Base-by-base conservation (phyloP, 2,888 invertebrate genomes). In the Bhutanitis thaidina region DNA sequence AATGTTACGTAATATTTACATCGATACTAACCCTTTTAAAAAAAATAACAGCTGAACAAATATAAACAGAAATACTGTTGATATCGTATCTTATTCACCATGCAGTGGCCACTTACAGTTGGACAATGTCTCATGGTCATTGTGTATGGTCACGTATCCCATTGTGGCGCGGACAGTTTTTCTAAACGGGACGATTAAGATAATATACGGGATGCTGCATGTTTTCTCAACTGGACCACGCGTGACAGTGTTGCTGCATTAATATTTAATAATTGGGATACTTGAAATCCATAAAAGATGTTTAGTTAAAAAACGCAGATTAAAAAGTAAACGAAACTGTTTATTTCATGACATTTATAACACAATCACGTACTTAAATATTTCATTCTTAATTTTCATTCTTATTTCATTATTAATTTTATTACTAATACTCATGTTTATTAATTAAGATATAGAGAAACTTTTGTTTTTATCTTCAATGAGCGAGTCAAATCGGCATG, bases 171-270 rank as follows among this genome's bases (percentile, higher is more conserved):
- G 56, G 64, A 61, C 64, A 62, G 71, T 43, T 64, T 53, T 59
- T 61, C 65, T 66, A 64, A 69, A 70, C 67, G 68, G 69, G 70
- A 71, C 65, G 62, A 63, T 67, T 70, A 67, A 71, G 68, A 72
- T 67, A 76, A 77, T 64, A 74, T 55, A 55, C 62, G 64, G 80
- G 84, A 86, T 84, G 84, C 88, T 88, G 86, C 38, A 59, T 87
- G 86, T 88, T 87, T 71, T 83, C 83, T 64, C 86, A 87, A 85
- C 86, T 87, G 88, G 84, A 77, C 80, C 69, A 70, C 64, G 74
- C 80, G 41, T 48, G 41, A 37, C 40, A 27, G 30, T 32, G 40
- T 36, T 13, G 41, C 45, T 41, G 46, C 45, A 49, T 72, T 74
- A 77, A 78, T 80, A 73, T 69, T 69, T 75, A 79, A n/a, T 20